Evolutionary conservation across 2,113 vertebrate species (phyloP).

Genomic region (Lamprologus tigripictilis): DNA sequence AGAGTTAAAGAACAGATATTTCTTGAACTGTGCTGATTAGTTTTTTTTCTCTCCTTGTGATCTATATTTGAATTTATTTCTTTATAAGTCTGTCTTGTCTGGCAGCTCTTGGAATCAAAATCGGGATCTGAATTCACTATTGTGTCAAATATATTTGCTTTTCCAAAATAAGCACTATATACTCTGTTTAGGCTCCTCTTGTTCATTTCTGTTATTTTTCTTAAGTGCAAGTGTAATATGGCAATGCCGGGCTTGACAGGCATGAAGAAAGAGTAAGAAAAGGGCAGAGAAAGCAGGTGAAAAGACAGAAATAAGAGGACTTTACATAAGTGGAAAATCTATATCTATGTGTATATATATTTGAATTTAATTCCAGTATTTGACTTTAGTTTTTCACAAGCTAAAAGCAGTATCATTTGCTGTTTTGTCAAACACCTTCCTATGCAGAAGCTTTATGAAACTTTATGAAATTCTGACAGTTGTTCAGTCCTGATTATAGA

Average conservation of each 20-base stretch:
- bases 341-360: background rate
- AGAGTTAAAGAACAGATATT: background rate
- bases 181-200: background rate
- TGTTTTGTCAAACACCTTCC: background rate
- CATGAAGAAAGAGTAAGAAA: background rate
- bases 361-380: background rate
- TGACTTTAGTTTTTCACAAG: background rate
- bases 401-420: background rate
- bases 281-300: rapidly evolving
- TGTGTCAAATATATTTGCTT: background rate
- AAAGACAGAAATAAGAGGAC: background rate
- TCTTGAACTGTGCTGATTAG: background rate
- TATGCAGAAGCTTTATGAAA: background rate
- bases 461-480: background rate
- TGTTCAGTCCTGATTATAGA: too few relatives aligned
- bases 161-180: background rate
- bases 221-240: background rate
- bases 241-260: background rate
- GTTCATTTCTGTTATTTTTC: background rate
- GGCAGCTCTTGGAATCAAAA: background rate
- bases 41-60: rapidly evolving
- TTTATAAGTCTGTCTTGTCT: background rate
- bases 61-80: background rate
- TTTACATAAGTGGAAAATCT: background rate
- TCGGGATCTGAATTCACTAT: background rate